Conservation (phyloP, 2,113 vertebrate genomes). For the Sturnira hondurensis region DNA sequence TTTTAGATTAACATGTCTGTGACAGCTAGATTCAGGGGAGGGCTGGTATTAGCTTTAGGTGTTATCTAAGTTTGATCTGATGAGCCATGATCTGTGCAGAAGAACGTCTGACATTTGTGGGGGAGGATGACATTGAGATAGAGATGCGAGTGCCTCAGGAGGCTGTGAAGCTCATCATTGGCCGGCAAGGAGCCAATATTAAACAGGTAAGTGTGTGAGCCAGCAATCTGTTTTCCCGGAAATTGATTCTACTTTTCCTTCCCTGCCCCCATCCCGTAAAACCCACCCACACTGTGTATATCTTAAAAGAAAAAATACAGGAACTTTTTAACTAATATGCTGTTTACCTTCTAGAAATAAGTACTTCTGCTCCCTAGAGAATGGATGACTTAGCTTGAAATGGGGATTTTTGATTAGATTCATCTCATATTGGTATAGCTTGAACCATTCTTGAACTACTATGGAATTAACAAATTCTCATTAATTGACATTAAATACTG, state of each 20-base stretch:
- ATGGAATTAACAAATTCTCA: neutral
- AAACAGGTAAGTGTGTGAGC: conserved; percentile 64
- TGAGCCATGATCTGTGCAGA: conserved; percentile 61
- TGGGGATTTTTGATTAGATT: neutral
- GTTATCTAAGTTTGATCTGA: neutral
- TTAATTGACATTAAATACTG: conserved; percentile 9
- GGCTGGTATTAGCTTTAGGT: neutral
- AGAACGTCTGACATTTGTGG: conserved; percentile 61
- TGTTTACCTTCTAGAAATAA: neutral
- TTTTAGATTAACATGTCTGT: neutral
- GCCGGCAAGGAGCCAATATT: conserved; percentile 76
- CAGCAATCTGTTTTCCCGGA: neutral
- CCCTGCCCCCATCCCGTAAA: neutral
- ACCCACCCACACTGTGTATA: neutral
- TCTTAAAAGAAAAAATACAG: conserved; percentile 11
- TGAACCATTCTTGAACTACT: conserved; percentile 1
- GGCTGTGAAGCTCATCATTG: conserved; percentile 74
- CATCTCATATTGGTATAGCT: neutral
- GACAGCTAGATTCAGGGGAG: neutral
- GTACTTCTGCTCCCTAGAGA: neutral
- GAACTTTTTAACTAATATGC: neutral
- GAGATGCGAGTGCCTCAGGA: conserved; percentile 72
- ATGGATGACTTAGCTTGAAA: conserved; percentile 5
- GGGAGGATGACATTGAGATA: conserved; percentile 72
- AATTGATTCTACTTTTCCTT: neutral